These are phyloP conservation scores for Campaea margaritaria DNA, from an alignment of 2,888 invertebrate genomes.

Conservation along the genomic window DNA sequence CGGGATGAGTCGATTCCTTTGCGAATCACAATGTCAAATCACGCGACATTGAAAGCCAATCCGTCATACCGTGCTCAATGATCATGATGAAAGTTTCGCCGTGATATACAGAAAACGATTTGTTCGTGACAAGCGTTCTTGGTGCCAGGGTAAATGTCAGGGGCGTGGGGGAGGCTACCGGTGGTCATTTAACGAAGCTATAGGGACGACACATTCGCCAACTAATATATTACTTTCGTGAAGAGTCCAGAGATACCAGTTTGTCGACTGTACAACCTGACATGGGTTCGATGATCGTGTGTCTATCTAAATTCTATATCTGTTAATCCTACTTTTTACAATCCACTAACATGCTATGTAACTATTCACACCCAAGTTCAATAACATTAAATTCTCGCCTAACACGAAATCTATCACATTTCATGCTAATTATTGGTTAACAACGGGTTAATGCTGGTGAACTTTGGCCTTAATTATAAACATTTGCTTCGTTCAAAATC, in stretches of 20 bases:
- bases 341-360: constrained; percentile 35
- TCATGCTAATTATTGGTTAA: neutral
- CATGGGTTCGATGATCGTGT: constrained; percentile 28
- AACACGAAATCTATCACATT: neutral
- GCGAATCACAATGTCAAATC: constrained; percentile 27
- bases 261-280: constrained; percentile 78
- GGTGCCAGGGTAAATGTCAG: constrained; percentile 68
- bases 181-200: constrained; percentile 78
- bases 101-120: constrained; percentile 71
- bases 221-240: constrained; percentile 78
- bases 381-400: neutral
- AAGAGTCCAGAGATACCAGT: constrained; percentile 67
- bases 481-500: no score
- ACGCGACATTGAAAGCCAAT: constrained; percentile 55
- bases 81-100: constrained; percentile 57
- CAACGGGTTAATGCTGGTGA: neutral
- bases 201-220: constrained; percentile 81
- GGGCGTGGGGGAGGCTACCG: constrained; percentile 65
- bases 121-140: constrained; percentile 73
- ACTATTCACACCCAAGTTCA: neutral
- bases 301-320: constrained; percentile 32
- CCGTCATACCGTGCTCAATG: constrained; percentile 58
- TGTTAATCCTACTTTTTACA: constrained; percentile 16
- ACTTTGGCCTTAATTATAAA: no score
- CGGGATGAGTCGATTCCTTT: constrained; percentile 3